These are phyloP conservation scores for Drosophila borborema DNA, from an alignment of 2,888 invertebrate genomes.

Conservation along the genomic window DNA sequence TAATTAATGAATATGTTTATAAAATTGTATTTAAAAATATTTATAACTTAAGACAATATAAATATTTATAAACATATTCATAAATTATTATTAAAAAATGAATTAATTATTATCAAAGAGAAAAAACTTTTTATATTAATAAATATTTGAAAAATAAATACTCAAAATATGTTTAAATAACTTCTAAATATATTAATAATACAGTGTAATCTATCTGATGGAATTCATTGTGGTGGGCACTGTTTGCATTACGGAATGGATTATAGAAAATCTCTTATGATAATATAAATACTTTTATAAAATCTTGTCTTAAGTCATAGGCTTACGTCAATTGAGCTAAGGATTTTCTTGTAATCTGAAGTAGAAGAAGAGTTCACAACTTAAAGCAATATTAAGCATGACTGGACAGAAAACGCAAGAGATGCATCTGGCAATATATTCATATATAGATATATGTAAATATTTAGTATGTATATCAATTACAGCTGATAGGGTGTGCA, in stretches of 20 bases:
- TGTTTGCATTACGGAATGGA: neutral
- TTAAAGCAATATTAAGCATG: slow-evolving; percentile 24
- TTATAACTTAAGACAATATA: no score
- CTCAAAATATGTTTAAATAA: no score
- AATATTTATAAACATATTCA: no score
- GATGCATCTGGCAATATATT: slow-evolving; percentile 3
- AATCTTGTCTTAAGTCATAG: slow-evolving; percentile 1
- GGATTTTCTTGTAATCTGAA: slow-evolving; percentile 13
- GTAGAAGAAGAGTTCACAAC: neutral
- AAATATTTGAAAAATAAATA: no score
- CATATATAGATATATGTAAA: neutral
- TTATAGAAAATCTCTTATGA: neutral
- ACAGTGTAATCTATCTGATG: neutral
- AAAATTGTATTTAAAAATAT: no score
- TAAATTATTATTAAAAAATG: no score
- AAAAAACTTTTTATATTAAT: no score
- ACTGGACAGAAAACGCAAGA: slow-evolving; percentile 4
- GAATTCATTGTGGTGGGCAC: neutral
- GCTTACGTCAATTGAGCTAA: slow-evolving; percentile 33
- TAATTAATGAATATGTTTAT: no score
- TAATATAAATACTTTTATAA: neutral
- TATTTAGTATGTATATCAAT: neutral
- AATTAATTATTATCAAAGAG: no score
- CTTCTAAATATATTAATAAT: neutral
- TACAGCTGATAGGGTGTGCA: slow-evolving; percentile 2